phyloP scores from a whole-genome alignment of 2,113 vertebrate genomes.

The Clinocottus analis region DNA sequence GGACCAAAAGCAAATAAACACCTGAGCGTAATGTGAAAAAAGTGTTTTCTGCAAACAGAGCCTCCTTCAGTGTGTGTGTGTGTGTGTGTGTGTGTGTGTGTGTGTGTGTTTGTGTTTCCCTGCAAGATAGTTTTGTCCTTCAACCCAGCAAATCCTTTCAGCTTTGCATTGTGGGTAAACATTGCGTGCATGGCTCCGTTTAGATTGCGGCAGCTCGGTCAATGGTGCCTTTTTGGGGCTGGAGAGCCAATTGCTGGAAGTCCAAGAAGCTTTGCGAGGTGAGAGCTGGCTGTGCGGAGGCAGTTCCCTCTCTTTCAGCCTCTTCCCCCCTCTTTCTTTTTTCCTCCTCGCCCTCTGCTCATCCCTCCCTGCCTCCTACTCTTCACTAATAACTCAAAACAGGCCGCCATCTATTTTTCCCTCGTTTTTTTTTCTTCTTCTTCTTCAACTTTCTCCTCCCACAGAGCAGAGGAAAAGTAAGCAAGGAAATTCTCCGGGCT shows the following conservation, averaged over 20 bases:
- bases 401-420: slow-evolving; percentile 48
- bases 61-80: slow-evolving; percentile 23
- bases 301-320: slow-evolving; percentile 32
- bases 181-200: slow-evolving; percentile 32
- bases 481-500: slow-evolving; percentile 85
- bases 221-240: slow-evolving; percentile 14
- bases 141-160: slow-evolving; percentile 42
- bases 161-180: slow-evolving; percentile 41
- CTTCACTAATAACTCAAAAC: slow-evolving; percentile 58
- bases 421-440: slow-evolving; percentile 2
- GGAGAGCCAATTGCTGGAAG: slow-evolving; percentile 39
- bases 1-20: slow-evolving; percentile 50
- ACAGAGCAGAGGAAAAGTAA: slow-evolving; percentile 86
- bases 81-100: no score
- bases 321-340: slow-evolving; percentile 31
- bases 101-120: no score
- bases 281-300: slow-evolving; percentile 38
- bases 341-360: slow-evolving; percentile 27
- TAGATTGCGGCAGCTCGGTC: slow-evolving; percentile 45
- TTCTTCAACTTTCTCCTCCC: slow-evolving; percentile 44
- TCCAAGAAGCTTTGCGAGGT: slow-evolving; percentile 35
- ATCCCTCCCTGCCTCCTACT: slow-evolving; percentile 36
- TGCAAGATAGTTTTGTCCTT: slow-evolving; percentile 47
- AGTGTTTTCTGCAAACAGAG: slow-evolving; percentile 52
- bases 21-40: slow-evolving; percentile 56